Percentiles rank a stretch among this genome's conserved stretches.
phyloP scores from a whole-genome alignment of 2,888 invertebrate species.

The Busseola fusca region DNA sequence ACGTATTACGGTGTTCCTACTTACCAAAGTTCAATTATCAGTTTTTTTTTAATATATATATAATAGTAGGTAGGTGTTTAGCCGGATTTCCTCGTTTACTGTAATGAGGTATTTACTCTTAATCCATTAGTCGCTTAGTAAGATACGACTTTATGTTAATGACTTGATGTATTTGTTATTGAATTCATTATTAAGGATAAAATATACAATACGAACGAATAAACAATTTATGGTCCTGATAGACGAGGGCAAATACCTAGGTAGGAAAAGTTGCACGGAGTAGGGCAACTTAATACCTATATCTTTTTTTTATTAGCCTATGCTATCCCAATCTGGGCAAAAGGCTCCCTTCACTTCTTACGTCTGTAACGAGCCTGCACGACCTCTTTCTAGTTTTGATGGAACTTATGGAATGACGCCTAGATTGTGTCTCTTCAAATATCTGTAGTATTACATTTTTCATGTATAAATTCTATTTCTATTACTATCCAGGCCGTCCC shows the following conservation, averaged over 20 bases:
- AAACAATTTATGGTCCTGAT: conserved; percentile 11
- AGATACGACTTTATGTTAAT: neutral
- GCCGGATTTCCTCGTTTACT: conserved; percentile 14
- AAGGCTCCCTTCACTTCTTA: neutral
- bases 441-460: neutral
- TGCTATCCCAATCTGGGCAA: neutral
- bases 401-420: neutral
- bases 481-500: neutral
- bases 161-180: conserved; percentile 3
- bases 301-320: neutral
- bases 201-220: neutral
- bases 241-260: neutral
- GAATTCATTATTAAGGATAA: neutral
- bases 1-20: neutral
- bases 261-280: neutral
- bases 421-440: neutral
- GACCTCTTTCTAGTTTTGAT: neutral
- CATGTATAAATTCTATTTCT: neutral
- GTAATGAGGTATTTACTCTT: conserved; percentile 25
- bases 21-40: neutral
- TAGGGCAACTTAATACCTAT: neutral
- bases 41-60: conserved; percentile 8
- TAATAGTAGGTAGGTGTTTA: neutral
- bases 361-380: neutral
- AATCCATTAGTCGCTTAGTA: conserved; percentile 5